A percentile compares a stretch with the other conserved stretches of the same genome.
These are phyloP conservation scores for Alcis repandata DNA, from an alignment of 2,888 invertebrate genomes.

Conservation along the genomic window DNA sequence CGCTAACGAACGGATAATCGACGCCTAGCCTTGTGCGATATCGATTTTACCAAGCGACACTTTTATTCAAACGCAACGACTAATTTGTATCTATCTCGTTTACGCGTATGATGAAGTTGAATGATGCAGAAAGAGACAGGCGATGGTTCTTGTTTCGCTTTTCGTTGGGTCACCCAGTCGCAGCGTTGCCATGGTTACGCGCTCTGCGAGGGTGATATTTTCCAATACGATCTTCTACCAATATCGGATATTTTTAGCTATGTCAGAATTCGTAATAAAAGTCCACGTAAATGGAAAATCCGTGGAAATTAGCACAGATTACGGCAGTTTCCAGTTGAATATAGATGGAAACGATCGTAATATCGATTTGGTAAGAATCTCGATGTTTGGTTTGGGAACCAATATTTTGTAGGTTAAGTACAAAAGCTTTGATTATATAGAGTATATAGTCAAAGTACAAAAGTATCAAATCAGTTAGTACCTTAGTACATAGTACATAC, in stretches of 20 bases:
- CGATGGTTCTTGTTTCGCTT: conserved; percentile 38
- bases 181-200: conserved; percentile 77
- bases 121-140: conserved; percentile 57
- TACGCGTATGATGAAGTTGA: conserved; percentile 37
- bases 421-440: too few species aligned
- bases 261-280: conserved; percentile 66
- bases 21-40: conserved; percentile 87
- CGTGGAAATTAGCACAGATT: conserved; percentile 56
- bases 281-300: conserved; percentile 58
- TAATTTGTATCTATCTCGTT: conserved; percentile 57
- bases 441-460: too few species aligned
- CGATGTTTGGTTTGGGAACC: conserved; percentile 43
- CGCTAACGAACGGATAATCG: conserved; percentile 79
- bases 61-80: conserved; percentile 61
- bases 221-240: conserved; percentile 74
- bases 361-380: conserved; percentile 72
- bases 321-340: conserved; percentile 47
- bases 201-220: conserved; percentile 77
- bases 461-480: too few species aligned
- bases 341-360: conserved; percentile 55
- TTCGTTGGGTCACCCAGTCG: conserved; percentile 61
- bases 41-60: conserved; percentile 82
- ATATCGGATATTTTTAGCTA: conserved; percentile 80
- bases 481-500: too few species aligned
- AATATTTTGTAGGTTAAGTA: conserved; percentile 46